These are phyloP conservation scores for Poeciliopsis paucimaculata DNA, from an alignment of 2,797 vertebrate species.

Conservation along the genomic window DNA sequence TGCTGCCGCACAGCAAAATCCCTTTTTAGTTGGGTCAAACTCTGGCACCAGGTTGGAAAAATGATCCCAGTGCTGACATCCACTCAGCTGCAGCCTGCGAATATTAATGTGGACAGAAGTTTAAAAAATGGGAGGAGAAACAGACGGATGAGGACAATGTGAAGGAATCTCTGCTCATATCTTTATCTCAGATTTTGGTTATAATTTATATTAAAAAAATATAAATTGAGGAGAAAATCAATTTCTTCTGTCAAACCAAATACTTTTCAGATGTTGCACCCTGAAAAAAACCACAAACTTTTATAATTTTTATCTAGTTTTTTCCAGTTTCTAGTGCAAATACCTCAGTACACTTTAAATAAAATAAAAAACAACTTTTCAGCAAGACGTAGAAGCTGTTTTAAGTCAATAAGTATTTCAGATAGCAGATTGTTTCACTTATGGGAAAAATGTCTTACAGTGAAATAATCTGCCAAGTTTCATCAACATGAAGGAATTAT, in stretches of 20 bases:
- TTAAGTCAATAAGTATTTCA: too few species aligned
- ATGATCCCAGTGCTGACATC: not conserved
- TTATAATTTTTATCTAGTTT: too few species aligned
- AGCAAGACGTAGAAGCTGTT: too few species aligned
- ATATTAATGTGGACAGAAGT: not conserved
- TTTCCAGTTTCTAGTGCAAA: too few species aligned
- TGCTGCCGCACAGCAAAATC: not conserved
- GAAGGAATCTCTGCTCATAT: not conserved
- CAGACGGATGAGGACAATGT: not conserved
- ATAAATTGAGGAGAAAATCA: not conserved
- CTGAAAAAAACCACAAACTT: too few species aligned
- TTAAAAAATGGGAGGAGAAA: too few species aligned
- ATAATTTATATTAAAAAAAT: not conserved
- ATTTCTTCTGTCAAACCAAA: not conserved
- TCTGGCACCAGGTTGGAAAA: constrained; percentile 14
- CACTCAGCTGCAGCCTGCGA: not conserved
- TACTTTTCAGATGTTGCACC: not conserved
- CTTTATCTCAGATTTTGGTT: not conserved
- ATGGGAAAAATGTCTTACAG: too few species aligned
- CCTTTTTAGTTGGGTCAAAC: not conserved
- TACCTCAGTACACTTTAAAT: too few species aligned
- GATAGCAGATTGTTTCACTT: too few species aligned
- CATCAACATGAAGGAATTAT: too few species aligned
- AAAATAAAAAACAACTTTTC: too few species aligned
- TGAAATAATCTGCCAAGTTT: too few species aligned